Percentiles rank a stretch among this genome's conserved stretches.
Evolutionary conservation across 2,113 vertebrate genomes (phyloP).

Genomic region (Tachysurus fulvidraco): DNA sequence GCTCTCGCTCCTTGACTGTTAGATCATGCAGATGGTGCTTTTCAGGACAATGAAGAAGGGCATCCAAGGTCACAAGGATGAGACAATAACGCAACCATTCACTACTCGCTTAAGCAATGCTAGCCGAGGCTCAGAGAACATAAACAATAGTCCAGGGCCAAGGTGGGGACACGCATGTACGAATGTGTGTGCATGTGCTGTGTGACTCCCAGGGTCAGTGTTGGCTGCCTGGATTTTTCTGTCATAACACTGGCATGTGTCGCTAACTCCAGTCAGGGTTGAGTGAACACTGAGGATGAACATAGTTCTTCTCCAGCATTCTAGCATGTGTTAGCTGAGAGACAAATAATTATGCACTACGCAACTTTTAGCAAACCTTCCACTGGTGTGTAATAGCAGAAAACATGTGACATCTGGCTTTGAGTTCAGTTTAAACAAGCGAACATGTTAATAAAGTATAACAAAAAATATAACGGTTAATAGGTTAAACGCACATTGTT

Average conservation of each 20-base stretch:
- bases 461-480: neutral
- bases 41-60: constrained; percentile 77
- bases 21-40: constrained; percentile 81
- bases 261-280: constrained; percentile 38
- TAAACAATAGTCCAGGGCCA: constrained; percentile 72
- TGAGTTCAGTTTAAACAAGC: neutral
- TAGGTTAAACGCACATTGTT: neutral
- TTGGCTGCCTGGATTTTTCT: constrained; percentile 17
- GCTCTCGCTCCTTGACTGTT: constrained; percentile 72
- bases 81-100: constrained; percentile 79
- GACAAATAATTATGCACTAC: neutral
- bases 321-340: neutral
- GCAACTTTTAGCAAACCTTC: neutral
- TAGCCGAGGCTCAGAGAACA: constrained; percentile 73
- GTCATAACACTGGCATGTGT: constrained; percentile 40
- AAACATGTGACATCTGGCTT: neutral
- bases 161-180: constrained; percentile 54
- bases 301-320: neutral
- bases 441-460: neutral
- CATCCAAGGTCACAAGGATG: constrained; percentile 73
- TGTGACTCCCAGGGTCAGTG: constrained; percentile 42
- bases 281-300: constrained; percentile 15
- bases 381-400: neutral
- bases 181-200: constrained; percentile 23
- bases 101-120: constrained; percentile 65